A percentile compares a stretch with the other conserved stretches of the same genome.
Evolutionary conservation across 2,113 vertebrate genomes (phyloP).

Genomic region (Rattus rattus): DNA sequence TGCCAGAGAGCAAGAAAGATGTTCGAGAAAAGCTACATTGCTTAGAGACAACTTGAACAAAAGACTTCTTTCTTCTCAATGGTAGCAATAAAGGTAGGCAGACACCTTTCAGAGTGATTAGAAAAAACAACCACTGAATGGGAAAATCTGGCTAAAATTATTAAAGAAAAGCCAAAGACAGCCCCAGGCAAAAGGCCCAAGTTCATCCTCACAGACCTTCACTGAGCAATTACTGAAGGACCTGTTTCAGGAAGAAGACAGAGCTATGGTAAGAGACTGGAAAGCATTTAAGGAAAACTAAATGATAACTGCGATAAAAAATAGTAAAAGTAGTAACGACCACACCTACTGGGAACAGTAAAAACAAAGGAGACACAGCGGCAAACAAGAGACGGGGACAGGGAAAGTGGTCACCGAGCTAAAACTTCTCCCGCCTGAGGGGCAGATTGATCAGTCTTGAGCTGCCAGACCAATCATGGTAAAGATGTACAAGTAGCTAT

Average conservation of each 20-base stretch:
- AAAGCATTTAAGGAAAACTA: background rate
- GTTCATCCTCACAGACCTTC: background rate
- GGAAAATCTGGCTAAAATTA: background rate
- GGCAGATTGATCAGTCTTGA: background rate
- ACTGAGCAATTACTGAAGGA: background rate
- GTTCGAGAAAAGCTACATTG: background rate
- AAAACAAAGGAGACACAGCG: background rate
- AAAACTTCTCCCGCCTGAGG: background rate
- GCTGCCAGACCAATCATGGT: background rate
- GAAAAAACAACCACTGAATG: background rate
- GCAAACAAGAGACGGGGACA: background rate
- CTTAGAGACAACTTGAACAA: background rate
- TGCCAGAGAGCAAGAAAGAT: background rate
- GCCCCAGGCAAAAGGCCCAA: background rate
- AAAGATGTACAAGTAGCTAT: constrained; percentile 2
- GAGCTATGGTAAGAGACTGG: background rate
- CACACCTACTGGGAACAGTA: background rate
- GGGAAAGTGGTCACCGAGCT: background rate
- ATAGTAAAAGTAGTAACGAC: background rate
- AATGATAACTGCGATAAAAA: background rate
- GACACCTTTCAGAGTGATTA: background rate
- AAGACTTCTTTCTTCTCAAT: background rate
- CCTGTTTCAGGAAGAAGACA: background rate
- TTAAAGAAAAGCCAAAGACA: background rate
- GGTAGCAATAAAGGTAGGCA: background rate